phyloP scores from a whole-genome alignment of 2,888 invertebrate species.

The Cheilosia impressa region DNA sequence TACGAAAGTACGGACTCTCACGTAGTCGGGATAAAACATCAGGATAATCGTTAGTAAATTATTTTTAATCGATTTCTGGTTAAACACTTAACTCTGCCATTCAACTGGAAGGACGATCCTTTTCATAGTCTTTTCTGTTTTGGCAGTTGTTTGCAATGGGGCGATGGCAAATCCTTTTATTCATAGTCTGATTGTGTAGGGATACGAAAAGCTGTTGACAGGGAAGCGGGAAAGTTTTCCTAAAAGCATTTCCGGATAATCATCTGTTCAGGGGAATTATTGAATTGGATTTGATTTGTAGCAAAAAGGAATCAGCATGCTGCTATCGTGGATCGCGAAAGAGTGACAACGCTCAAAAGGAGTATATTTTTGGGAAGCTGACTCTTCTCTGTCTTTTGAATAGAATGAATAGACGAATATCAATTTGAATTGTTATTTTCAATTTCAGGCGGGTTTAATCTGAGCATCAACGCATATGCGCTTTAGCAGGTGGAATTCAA shows the following conservation, averaged over 20 bases:
- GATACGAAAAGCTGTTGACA: conserved; percentile 40
- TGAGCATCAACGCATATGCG: no score
- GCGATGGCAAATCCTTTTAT: conserved; percentile 47
- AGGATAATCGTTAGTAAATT: conserved; percentile 73
- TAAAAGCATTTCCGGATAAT: conserved; percentile 72
- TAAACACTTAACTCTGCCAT: conserved; percentile 68
- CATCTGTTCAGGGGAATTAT: conserved; percentile 69
- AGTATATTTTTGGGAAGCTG: background rate
- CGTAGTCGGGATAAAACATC: conserved; percentile 7
- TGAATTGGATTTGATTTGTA: conserved; percentile 69
- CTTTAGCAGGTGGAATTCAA: no score
- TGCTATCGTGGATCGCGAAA: background rate
- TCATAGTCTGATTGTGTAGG: background rate
- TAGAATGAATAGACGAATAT: no score
- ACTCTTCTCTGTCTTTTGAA: no score
- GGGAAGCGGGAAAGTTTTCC: conserved; percentile 50
- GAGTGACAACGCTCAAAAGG: no score
- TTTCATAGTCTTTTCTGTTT: conserved; percentile 45
- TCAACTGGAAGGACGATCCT: conserved; percentile 60
- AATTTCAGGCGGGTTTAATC: no score
- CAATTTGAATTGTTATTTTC: no score
- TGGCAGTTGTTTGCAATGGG: conserved; percentile 39
- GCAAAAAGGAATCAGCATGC: conserved; percentile 32
- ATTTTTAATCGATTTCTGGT: conserved; percentile 75
- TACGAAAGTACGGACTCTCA: background rate